Conservation (phyloP, 1,140 invertebrate genomes). For the Philotrypesis tridentata region DNA sequence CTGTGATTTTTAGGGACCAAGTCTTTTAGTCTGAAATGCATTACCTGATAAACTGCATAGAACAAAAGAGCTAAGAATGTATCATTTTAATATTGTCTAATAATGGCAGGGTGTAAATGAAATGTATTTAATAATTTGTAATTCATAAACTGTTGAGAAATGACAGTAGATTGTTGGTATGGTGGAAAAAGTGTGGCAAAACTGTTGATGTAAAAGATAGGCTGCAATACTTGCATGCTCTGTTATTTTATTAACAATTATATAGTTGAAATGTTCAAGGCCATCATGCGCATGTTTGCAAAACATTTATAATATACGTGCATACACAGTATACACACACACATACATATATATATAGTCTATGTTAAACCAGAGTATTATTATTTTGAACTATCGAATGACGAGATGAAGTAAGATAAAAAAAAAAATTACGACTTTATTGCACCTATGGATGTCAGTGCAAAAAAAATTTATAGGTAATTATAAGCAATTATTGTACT, state of each 20-base stretch:
- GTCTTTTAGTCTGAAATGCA: slow-evolving; percentile 25
- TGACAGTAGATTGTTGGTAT: slow-evolving; percentile 7
- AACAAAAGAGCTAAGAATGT: neutral
- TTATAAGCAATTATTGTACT: slow-evolving; percentile 16
- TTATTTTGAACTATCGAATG: slow-evolving; percentile 21
- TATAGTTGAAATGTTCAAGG: slow-evolving; percentile 2
- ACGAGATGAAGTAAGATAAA: slow-evolving; percentile 6
- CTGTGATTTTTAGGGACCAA: slow-evolving; percentile 74
- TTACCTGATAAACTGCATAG: neutral
- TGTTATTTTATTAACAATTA: slow-evolving; percentile 34
- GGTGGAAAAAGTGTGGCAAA: neutral
- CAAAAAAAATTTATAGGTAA: slow-evolving; percentile 22
- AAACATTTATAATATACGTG: neutral
- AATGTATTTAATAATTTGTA: slow-evolving; percentile 1
- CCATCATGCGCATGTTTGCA: neutral
- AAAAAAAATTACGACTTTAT: slow-evolving; percentile 7
- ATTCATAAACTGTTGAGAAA: neutral
- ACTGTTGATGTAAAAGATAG: neutral
- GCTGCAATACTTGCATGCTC: neutral
- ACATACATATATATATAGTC: neutral
- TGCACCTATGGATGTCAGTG: slow-evolving; percentile 38
- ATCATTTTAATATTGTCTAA: slow-evolving; percentile 2
- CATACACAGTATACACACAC: neutral
- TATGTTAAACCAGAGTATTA: slow-evolving; percentile 22
- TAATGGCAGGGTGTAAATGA: neutral